Percentiles rank a stretch among this genome's conserved stretches.
Evolutionary conservation across 2,113 vertebrate species (phyloP).

Genomic region (Cryptotis parvus): DNA sequence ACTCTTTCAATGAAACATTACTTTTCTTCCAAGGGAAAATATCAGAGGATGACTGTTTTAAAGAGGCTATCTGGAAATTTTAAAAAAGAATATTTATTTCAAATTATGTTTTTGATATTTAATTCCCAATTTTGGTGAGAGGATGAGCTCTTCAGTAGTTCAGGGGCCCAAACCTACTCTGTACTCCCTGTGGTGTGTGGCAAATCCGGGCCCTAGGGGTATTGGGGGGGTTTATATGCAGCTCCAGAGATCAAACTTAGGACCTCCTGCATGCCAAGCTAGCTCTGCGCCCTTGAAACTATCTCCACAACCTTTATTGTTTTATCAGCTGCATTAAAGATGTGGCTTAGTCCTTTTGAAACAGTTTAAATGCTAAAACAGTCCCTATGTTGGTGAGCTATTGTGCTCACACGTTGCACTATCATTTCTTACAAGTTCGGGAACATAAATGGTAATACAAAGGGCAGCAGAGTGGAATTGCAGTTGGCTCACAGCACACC

Average conservation of each 20-base stretch:
- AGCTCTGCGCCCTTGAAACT: too few relatives aligned
- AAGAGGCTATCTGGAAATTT: neutral
- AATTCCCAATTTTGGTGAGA: too few relatives aligned
- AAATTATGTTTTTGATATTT: too few relatives aligned
- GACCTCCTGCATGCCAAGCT: too few relatives aligned
- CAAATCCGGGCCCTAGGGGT: too few relatives aligned
- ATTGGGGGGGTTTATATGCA: too few relatives aligned
- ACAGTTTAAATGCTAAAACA: neutral
- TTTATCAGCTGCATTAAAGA: neutral
- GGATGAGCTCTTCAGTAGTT: too few relatives aligned
- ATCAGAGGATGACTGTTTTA: neutral
- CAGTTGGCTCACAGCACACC: slow-evolving; percentile 10
- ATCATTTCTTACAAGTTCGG: neutral
- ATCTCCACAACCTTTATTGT: neutral
- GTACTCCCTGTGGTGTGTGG: too few relatives aligned
- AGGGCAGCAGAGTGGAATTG: neutral
- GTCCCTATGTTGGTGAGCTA: rapidly evolving
- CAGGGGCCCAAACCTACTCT: too few relatives aligned
- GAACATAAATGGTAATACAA: neutral
- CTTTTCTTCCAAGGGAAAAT: neutral
- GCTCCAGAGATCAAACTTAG: too few relatives aligned
- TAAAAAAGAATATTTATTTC: too few relatives aligned
- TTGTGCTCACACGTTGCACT: neutral
- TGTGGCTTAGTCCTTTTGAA: neutral
- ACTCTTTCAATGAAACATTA: neutral